Base-by-base conservation (phyloP, 2,113 vertebrate species). In the Zeus faber region DNA sequence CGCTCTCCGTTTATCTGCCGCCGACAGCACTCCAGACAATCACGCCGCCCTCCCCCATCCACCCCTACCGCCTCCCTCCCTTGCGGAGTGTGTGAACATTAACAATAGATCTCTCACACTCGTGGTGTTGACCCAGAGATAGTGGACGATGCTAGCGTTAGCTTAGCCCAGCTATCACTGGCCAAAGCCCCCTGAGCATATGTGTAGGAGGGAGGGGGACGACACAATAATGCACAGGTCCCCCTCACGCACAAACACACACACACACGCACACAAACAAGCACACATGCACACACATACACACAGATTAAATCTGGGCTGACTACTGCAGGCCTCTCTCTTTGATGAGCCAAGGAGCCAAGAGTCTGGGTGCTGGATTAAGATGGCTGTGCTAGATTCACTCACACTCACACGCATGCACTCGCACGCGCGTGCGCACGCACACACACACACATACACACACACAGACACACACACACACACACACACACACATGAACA, bases 331-430 rank as follows among this genome's bases (percentile, higher is more conserved):
- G 76, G 62, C 74, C 77, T 82, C 79, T 83, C 70, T 63, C 79
- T 87, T 80, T 84, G 84, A 88, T 84, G 80, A 85, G 69, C 70
- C 72, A 74, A 85, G 85, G 84, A 85, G 82, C 82, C 78, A 80
- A 81, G 75, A 88, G 81, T 88, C 84, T 87, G 77, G 74, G 47
- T 79, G 74, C 74, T 70, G 83, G 86, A 88, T 87, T 87, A 85
- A 87, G 84, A 83, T 86, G 81, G 81, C 76, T 79, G 67, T 72
- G 66, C 52, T 69, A 78, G 70, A 79, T 82, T 80, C 62, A 58
- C 67, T 58, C 72, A 68, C 17, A 24, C 33, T 56, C 46, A 40
- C 44, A 55, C 44, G 50, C 43, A 40, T 46, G 33, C 54, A 47
- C 41, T n/a, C n/a, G n/a, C n/a, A n/a, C n/a, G n/a, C n/a, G n/a